phyloP scores from a whole-genome alignment of 2,888 invertebrate genomes.

The Tenthredo notha region DNA sequence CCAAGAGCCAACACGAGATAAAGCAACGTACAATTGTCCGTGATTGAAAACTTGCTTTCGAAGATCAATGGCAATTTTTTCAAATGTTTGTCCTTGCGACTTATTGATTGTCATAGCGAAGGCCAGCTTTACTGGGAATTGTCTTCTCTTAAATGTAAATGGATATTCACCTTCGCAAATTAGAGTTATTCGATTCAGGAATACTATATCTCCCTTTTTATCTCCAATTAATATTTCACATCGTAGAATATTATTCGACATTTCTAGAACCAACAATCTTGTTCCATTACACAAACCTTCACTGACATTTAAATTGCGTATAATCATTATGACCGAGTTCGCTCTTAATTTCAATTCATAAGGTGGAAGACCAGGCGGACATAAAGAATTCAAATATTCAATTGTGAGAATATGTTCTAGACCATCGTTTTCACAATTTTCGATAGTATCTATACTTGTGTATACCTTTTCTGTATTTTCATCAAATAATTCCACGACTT shows the following conservation, averaged over 20 bases:
- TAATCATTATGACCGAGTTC: slow-evolving; percentile 53
- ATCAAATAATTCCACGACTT: slow-evolving; percentile 14
- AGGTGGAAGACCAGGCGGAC: slow-evolving; percentile 57
- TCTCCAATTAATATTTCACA: slow-evolving; percentile 56
- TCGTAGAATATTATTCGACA: slow-evolving; percentile 44
- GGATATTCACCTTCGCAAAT: slow-evolving; percentile 54
- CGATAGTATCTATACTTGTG: slow-evolving; percentile 51
- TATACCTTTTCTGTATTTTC: neutral
- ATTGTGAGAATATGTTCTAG: slow-evolving; percentile 53
- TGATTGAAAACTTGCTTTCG: slow-evolving; percentile 70
- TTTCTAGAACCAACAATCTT: slow-evolving; percentile 46
- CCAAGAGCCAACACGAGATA: slow-evolving; percentile 63
- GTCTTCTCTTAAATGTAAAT: slow-evolving; percentile 65
- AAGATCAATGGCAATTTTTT: slow-evolving; percentile 69
- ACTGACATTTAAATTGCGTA: slow-evolving; percentile 52
- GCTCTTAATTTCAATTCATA: slow-evolving; percentile 53
- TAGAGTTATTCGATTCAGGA: slow-evolving; percentile 55
- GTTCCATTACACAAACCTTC: slow-evolving; percentile 57
- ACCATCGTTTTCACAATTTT: slow-evolving; percentile 55
- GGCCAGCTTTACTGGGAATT: slow-evolving; percentile 67
- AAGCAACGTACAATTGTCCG: slow-evolving; percentile 73
- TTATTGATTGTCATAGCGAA: slow-evolving; percentile 73
- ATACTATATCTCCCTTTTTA: slow-evolving; percentile 49
- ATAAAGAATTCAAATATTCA: slow-evolving; percentile 57
- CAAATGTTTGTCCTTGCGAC: slow-evolving; percentile 72